Base-by-base conservation (phyloP, 2,797 vertebrate genomes). In the Xerus rutilus region DNA sequence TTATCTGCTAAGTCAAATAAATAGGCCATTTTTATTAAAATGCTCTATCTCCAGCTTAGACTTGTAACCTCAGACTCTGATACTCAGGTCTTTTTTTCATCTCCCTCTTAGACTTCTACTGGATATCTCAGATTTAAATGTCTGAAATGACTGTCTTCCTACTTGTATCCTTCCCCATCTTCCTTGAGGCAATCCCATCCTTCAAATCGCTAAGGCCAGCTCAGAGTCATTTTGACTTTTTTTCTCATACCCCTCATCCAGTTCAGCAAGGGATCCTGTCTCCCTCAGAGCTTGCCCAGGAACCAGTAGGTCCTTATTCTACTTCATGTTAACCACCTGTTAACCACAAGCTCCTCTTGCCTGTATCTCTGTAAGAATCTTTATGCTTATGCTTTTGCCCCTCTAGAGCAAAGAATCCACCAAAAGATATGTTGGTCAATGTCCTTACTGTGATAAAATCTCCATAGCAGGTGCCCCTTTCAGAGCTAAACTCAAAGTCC, bases 1-100 rank as follows among this genome's bases (percentile, higher is more conserved):
- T 49, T 84, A 81, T 86, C 25, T 91, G 49, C 17, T 91, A 25
- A 25, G 20, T 49, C 49, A 94, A 77, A 94, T 59, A 9, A 76
- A 49, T 35, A 86, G 45, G 6, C 6, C 20, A 59, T 77, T 96
- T 94, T 87, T 73, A 83, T 92, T 95, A 73, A 86, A 83, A 87
- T 81, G 14, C 3, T 15, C 13, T 86, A 13, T 65, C 32, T 69
- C 21, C 7, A 64, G 39, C 73, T 6, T 17, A 43, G 18, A 65
- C 4, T 65, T 88, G n/a, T 92, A 35, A 52, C 25, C 35, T 73
- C 35, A 76, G 20, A 21, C 30, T 91, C 83, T 82, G 14, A 8
- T 67, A 52, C 57, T 49, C 69, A 43, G 13, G 8, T 65, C n/a
- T 83, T 67, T 25, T 93, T 49, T 39, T 23, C 15, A 64, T 73